Evolutionary conservation across 2,888 invertebrate species (phyloP).

Genomic region (Tetanocera ferruginea): DNA sequence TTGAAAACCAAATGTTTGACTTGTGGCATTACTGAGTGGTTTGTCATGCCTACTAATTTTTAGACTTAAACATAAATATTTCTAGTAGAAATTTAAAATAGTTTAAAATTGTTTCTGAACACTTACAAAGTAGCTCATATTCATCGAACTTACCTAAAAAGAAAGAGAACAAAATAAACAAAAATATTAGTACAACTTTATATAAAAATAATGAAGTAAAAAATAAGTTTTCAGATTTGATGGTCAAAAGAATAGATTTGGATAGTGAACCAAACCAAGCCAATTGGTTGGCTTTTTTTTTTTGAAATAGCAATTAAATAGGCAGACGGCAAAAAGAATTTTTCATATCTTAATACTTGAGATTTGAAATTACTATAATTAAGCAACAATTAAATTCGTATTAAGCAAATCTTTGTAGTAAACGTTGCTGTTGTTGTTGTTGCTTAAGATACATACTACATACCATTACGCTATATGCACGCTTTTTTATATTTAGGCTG

Average conservation of each 20-base stretch:
- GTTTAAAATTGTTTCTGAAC: slow-evolving; percentile 21
- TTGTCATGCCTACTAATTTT: no score
- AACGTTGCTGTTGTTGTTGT: neutral
- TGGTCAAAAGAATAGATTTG: no score
- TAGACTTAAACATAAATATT: no score
- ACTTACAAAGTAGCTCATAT: slow-evolving; percentile 47
- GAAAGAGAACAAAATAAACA: slow-evolving; percentile 43
- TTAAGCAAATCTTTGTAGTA: neutral
- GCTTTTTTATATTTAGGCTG: neutral
- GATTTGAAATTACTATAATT: neutral
- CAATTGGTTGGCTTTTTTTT: no score
- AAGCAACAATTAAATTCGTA: slow-evolving; percentile 8
- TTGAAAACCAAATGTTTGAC: neutral
- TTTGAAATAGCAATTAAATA: neutral
- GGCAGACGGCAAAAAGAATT: neutral
- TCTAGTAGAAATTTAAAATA: neutral
- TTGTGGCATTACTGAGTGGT: no score
- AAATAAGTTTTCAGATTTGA: neutral
- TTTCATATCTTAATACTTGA: neutral
- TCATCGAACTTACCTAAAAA: slow-evolving; percentile 43
- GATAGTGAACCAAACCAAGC: no score
- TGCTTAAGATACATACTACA: no score
- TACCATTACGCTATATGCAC: no score
- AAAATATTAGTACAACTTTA: slow-evolving; percentile 1
- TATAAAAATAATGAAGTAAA: neutral